These are phyloP conservation scores for Lingula anatina DNA, from an alignment of 2,888 invertebrate genomes.

Conservation along the genomic window DNA sequence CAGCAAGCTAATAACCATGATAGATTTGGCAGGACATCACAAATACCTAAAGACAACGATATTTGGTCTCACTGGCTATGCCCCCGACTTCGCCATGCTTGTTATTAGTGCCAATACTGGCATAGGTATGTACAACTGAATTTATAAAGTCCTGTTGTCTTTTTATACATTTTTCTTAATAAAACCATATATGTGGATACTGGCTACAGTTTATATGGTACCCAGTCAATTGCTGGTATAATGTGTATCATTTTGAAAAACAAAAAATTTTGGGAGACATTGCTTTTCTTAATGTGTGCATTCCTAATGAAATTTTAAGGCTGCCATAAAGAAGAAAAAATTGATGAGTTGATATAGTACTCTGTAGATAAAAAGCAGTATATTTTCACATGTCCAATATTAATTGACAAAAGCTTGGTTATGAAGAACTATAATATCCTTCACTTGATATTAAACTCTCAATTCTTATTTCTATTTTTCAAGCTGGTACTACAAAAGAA, in stretches of 20 bases:
- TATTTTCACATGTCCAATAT: too few species aligned
- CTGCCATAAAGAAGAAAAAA: too few species aligned
- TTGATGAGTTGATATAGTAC: too few species aligned
- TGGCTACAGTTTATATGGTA: background rate
- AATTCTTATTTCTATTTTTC: conserved; percentile 14
- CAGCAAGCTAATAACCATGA: conserved; percentile 79
- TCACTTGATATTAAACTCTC: too few species aligned
- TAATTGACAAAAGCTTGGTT: too few species aligned
- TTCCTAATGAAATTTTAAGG: too few species aligned
- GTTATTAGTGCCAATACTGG: conserved; percentile 76
- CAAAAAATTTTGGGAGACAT: too few species aligned
- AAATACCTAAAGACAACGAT: conserved; percentile 94
- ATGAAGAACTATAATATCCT: too few species aligned
- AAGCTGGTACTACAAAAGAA: conserved; percentile 69
- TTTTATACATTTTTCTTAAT: background rate
- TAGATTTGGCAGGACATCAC: conserved; percentile 93
- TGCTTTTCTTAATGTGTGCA: too few species aligned
- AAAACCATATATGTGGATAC: background rate
- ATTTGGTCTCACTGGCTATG: conserved; percentile 87
- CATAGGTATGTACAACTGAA: conserved; percentile 37
- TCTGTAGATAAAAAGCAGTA: too few species aligned
- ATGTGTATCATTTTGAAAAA: too few species aligned
- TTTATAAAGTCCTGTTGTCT: background rate
- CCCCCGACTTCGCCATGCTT: conserved; percentile 85
- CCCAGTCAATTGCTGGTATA: too few species aligned